Percentiles rank a stretch among this genome's conserved stretches.
These are phyloP conservation scores for Lycaon pictus DNA, from an alignment of 2,113 vertebrate species.

Conservation along the genomic window DNA sequence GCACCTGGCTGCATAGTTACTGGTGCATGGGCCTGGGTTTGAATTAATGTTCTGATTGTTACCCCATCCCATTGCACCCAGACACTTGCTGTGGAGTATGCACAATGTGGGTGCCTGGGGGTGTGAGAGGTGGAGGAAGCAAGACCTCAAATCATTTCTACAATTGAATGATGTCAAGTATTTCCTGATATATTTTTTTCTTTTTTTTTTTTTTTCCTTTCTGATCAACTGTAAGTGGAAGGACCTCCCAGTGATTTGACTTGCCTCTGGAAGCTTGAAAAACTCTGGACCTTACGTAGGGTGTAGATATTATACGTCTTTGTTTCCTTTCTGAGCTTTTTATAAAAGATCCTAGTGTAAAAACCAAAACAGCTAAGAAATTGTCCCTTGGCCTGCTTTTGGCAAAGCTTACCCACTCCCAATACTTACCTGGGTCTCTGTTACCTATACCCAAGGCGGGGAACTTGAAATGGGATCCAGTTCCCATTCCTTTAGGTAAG, in stretches of 20 bases:
- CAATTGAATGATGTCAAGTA: not conserved
- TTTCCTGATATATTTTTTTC: not conserved
- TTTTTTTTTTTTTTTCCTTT: not conserved
- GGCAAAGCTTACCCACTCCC: not conserved
- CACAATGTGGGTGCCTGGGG: not conserved
- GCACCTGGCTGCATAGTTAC: not conserved
- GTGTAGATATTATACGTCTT: not conserved
- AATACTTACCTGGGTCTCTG: not conserved
- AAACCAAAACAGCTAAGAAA: not conserved
- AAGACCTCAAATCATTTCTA: not conserved
- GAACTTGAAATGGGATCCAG: not conserved
- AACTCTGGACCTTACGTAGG: not conserved
- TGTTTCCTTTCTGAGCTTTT: conserved; percentile 20
- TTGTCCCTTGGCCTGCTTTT: not conserved
- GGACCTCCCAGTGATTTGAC: not conserved
- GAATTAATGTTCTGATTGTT: not conserved
- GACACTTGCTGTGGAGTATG: not conserved
- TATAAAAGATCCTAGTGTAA: not conserved
- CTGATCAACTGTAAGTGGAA: not conserved
- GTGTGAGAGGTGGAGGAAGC: not conserved
- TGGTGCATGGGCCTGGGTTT: not conserved
- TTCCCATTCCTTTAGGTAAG: not conserved
- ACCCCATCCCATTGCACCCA: not conserved
- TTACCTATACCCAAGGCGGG: not conserved
- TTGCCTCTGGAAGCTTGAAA: conserved; percentile 25